Percentiles rank a stretch among this genome's conserved stretches.
These are phyloP conservation scores for Anneissia japonica DNA, from an alignment of 35 echinoderm and acorn worm genomes.

Conservation along the genomic window DNA sequence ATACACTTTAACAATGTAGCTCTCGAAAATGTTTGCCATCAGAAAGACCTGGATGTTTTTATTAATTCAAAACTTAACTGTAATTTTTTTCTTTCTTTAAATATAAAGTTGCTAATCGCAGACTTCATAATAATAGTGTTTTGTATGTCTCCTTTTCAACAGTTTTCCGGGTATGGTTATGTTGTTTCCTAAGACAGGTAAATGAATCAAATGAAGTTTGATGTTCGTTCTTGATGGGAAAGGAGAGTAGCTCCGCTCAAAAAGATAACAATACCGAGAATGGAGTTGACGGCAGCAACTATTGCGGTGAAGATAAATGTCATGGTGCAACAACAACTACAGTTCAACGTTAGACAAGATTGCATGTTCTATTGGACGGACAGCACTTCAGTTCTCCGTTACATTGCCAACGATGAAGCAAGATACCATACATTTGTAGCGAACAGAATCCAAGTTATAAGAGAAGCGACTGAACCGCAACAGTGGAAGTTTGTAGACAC, in stretches of 20 bases:
- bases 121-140: too few species aligned
- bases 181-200: constrained; percentile 23
- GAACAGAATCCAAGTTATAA: constrained; percentile 35
- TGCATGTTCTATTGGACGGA: constrained; percentile 30
- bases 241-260: constrained; percentile 38
- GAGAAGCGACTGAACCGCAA: constrained; percentile 36
- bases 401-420: constrained; percentile 22
- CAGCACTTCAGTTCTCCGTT: constrained; percentile 34
- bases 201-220: background rate
- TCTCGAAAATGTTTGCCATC: too few species aligned
- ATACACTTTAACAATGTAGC: too few species aligned
- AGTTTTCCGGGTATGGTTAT: constrained; percentile 15
- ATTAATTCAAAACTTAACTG: too few species aligned
- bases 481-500: constrained; percentile 60
- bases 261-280: constrained; percentile 40
- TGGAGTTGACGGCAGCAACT: constrained; percentile 39
- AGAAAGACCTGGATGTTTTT: too few species aligned
- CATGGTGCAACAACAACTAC: constrained; percentile 3
- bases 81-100: too few species aligned
- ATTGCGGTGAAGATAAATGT: constrained; percentile 23
- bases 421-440: constrained; percentile 43
- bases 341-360: background rate
- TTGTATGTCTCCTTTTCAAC: too few species aligned
- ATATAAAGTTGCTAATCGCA: too few species aligned
- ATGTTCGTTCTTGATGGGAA: constrained; percentile 11